A percentile compares a stretch with the other conserved stretches of the same genome.
phyloP scores from a whole-genome alignment of 1,140 invertebrate genomes.

The Psilanteris sp. region DNA sequence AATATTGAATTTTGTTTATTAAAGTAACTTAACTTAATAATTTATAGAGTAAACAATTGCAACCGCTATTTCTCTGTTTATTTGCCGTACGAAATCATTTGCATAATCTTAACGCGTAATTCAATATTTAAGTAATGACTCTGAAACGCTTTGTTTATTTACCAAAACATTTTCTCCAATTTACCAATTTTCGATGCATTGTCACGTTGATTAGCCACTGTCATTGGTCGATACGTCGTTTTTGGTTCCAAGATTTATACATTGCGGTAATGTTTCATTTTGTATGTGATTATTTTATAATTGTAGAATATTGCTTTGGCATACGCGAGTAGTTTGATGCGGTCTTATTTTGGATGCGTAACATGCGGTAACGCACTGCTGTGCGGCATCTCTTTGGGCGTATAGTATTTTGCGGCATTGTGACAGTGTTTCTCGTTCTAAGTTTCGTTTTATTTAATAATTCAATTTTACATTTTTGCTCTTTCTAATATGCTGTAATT shows the following conservation, averaged over 20 bases:
- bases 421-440: not conserved
- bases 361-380: slow-evolving; percentile 21
- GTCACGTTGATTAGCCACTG: slow-evolving; percentile 16
- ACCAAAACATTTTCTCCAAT: slow-evolving; percentile 20
- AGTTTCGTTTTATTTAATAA: not conserved
- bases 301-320: slow-evolving; percentile 30
- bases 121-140: slow-evolving; percentile 13
- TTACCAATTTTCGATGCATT: slow-evolving; percentile 6
- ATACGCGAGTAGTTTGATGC: not conserved
- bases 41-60: not conserved
- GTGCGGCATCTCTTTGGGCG: slow-evolving; percentile 19
- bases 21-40: no score
- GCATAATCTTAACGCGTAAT: not conserved
- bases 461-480: no score
- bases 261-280: slow-evolving; percentile 45
- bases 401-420: slow-evolving; percentile 14
- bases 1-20: no score
- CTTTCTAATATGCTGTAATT: no score
- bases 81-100: not conserved
- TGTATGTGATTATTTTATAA: slow-evolving; percentile 37
- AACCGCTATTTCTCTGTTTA: not conserved
- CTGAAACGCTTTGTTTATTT: slow-evolving; percentile 24
- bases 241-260: slow-evolving; percentile 20
- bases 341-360: slow-evolving; percentile 32
- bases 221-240: slow-evolving; percentile 24